Conservation (phyloP, 1,140 invertebrate species). For the Drosophila obscura region DNA sequence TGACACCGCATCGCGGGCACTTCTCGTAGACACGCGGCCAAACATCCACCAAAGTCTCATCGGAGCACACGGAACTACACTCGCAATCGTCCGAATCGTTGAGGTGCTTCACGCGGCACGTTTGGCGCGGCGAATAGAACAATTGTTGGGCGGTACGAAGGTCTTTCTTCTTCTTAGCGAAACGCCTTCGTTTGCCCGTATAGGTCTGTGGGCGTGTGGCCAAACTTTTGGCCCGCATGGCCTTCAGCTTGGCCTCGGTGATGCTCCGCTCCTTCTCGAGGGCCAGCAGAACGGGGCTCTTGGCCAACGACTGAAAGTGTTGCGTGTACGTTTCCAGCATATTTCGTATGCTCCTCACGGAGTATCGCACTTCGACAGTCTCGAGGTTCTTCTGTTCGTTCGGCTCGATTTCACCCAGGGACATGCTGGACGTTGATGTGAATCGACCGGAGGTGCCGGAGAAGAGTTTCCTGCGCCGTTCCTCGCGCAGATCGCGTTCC, state of each 20-base stretch:
- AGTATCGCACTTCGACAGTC: constrained; percentile 12
- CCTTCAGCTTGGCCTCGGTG: background rate
- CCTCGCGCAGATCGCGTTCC: background rate
- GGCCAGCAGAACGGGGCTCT: background rate
- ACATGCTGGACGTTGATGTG: background rate
- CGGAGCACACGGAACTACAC: background rate
- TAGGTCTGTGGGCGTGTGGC: background rate
- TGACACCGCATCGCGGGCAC: constrained; percentile 26
- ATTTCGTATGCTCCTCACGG: background rate
- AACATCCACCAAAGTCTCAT: background rate
- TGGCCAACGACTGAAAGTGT: constrained; percentile 11
- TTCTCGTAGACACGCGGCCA: constrained; percentile 4
- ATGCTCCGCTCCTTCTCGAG: background rate
- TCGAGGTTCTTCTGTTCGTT: constrained; percentile 9
- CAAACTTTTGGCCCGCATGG: too few relatives aligned
- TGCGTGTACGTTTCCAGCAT: background rate
- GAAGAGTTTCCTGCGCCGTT: background rate
- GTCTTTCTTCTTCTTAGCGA: too few relatives aligned
- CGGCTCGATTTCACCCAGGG: background rate
- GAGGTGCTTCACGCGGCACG: constrained; percentile 26
- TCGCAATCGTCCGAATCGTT: background rate
- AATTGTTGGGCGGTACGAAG: constrained; percentile 1
- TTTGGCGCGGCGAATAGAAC: constrained; percentile 46
- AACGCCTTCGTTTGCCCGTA: too few relatives aligned
- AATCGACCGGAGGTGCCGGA: background rate